phyloP scores from a whole-genome alignment of 2,888 invertebrate genomes.

The Mayetiola destructor region DNA sequence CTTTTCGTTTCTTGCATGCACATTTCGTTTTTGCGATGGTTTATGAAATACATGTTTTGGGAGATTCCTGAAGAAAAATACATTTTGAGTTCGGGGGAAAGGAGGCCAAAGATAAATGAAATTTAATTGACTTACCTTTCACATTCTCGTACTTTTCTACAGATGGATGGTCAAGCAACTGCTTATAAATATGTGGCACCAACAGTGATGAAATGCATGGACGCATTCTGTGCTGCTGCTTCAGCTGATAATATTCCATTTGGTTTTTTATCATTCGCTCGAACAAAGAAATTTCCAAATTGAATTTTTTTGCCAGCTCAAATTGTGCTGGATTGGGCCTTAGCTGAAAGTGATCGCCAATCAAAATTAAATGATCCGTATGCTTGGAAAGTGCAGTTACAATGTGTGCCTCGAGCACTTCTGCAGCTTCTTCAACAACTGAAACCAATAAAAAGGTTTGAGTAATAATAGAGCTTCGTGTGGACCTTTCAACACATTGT shows the following conservation, averaged over 20 bases:
- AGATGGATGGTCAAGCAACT: slow-evolving; percentile 40
- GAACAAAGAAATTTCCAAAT: slow-evolving; percentile 58
- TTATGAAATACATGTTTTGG: slow-evolving; percentile 11
- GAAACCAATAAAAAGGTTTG: not conserved
- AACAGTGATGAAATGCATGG: slow-evolving; percentile 41
- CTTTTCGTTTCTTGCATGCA: not conserved
- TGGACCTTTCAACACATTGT: not conserved
- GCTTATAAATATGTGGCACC: slow-evolving; percentile 47
- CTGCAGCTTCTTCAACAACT: slow-evolving; percentile 70
- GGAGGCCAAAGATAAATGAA: not conserved
- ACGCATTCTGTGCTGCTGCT: slow-evolving; percentile 56
- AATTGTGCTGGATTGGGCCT: slow-evolving; percentile 52
- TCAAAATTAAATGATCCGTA: slow-evolving; percentile 62
- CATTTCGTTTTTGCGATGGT: not conserved
- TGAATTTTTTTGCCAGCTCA: slow-evolving; percentile 45
- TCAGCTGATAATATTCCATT: slow-evolving; percentile 40
- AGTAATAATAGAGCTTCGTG: not conserved
- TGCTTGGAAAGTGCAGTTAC: slow-evolving; percentile 48
- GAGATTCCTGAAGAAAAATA: not conserved
- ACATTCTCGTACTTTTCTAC: slow-evolving; percentile 42
- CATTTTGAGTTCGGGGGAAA: not conserved
- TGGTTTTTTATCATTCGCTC: slow-evolving; percentile 57
- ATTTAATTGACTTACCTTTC: slow-evolving; percentile 31
- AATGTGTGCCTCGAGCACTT: slow-evolving; percentile 64
- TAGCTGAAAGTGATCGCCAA: slow-evolving; percentile 67